Conservation (phyloP, 2,113 vertebrate species). For the Okapia johnstoni region DNA sequence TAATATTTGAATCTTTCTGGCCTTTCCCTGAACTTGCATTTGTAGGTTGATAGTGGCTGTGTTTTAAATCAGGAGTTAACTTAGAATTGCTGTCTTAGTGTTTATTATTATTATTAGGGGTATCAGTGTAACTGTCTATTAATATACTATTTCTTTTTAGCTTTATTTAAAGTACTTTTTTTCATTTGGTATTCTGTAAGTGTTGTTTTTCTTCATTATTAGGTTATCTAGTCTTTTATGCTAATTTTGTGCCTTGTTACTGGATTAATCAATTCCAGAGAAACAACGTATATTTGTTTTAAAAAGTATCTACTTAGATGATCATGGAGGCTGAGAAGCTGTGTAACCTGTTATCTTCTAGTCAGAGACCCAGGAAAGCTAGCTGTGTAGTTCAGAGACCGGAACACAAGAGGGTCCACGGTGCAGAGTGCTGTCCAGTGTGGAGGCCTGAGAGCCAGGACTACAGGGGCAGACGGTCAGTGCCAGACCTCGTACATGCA, state of each 20-base stretch:
- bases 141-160: background rate
- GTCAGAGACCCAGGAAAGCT: background rate
- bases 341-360: background rate
- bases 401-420: background rate
- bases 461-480: fast-evolving
- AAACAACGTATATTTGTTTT: background rate
- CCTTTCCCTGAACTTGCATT: background rate
- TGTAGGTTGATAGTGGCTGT: background rate
- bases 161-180: background rate
- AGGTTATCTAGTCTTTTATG: background rate
- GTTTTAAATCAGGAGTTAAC: background rate
- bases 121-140: background rate
- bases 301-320: background rate
- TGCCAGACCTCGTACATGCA: background rate
- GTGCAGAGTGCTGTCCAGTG: background rate
- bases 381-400: background rate
- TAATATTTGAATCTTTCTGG: background rate
- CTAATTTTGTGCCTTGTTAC: background rate
- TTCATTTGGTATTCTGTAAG: background rate
- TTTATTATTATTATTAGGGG: background rate
- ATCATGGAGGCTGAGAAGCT: background rate
- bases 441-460: background rate
- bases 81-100: background rate
- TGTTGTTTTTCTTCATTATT: background rate
- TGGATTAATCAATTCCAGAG: background rate